Evolutionary conservation across 2,888 invertebrate genomes (phyloP).

Genomic region (Leptothorax acervorum): DNA sequence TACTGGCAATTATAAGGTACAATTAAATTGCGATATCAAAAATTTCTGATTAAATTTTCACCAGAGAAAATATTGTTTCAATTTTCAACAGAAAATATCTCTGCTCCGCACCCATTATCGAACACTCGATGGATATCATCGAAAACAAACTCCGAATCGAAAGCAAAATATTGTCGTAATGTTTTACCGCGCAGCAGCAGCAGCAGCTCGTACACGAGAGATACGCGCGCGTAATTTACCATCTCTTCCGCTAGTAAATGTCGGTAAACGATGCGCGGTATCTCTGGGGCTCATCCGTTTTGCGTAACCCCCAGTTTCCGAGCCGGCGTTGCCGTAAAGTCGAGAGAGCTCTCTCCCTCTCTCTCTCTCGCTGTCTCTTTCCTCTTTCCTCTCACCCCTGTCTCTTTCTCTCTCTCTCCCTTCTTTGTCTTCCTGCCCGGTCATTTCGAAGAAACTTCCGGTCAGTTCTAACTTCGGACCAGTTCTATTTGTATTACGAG

Average conservation of each 20-base stretch:
- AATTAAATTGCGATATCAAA: conserved; percentile 1
- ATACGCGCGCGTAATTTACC: conserved; percentile 49
- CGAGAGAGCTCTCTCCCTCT: not conserved
- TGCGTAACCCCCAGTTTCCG: conserved; percentile 34
- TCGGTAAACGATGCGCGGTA: conserved; percentile 45
- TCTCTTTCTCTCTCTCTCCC: not conserved
- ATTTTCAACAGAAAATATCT: conserved; percentile 12
- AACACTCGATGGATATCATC: conserved; percentile 17
- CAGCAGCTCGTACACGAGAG: conserved; percentile 17
- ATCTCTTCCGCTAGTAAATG: conserved; percentile 47
- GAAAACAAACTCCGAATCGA: conserved; percentile 32
- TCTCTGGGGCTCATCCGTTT: conserved; percentile 40
- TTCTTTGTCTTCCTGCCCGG: conserved; percentile 32
- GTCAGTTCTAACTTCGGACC: conserved; percentile 38
- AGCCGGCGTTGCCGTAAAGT: conserved; percentile 29
- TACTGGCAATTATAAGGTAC: not conserved
- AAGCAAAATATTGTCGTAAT: conserved; percentile 47
- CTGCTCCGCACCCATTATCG: conserved; percentile 1
- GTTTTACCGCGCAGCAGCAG: conserved; percentile 10
- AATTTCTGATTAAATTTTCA: conserved; percentile 19
- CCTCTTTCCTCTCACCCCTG: not conserved
- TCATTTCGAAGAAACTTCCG: conserved; percentile 43
- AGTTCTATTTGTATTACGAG: conserved; percentile 4
- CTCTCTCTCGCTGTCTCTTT: not conserved
- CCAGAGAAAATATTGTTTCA: conserved; percentile 36